A percentile compares a stretch with the other conserved stretches of the same genome.
Conservation (phyloP, 2,888 invertebrate species). For the Drosophila hamatofila region DNA sequence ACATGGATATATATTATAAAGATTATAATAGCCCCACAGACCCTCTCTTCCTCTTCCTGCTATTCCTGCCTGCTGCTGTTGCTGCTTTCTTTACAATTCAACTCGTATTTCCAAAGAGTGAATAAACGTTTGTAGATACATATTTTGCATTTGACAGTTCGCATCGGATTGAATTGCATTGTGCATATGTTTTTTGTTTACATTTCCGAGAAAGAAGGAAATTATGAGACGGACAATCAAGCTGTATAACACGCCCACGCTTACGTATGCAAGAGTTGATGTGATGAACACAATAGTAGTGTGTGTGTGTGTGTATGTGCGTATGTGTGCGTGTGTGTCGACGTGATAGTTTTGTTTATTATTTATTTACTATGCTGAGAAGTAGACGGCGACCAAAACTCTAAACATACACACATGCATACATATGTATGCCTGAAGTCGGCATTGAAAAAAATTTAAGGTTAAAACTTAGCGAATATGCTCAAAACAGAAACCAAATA, state of each 20-base stretch:
- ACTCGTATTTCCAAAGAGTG: slow-evolving; percentile 23
- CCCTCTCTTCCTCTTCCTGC: not conserved
- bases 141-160: slow-evolving; percentile 25
- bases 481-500: slow-evolving; percentile 57
- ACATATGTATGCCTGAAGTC: slow-evolving; percentile 11
- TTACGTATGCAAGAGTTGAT: slow-evolving; percentile 52
- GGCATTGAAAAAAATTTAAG: slow-evolving; percentile 75
- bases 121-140: slow-evolving; percentile 36
- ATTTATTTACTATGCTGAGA: slow-evolving; percentile 38
- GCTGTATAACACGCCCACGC: slow-evolving; percentile 32
- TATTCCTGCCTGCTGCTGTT: not conserved
- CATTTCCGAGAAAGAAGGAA: slow-evolving; percentile 70
- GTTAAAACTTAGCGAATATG: slow-evolving; percentile 59
- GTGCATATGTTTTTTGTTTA: slow-evolving; percentile 60
- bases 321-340: slow-evolving; percentile 32
- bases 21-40: slow-evolving; percentile 7
- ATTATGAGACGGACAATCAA: slow-evolving; percentile 57
- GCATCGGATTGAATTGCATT: slow-evolving; percentile 28
- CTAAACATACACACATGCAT: not conserved
- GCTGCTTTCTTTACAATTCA: slow-evolving; percentile 7
- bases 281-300: slow-evolving; percentile 15
- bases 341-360: slow-evolving; percentile 79
- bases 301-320: slow-evolving; percentile 20
- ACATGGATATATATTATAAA: slow-evolving; percentile 31
- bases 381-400: slow-evolving; percentile 10